Evolutionary conservation across 2,888 invertebrate genomes (phyloP), one percentile per base, ranked within the genome.

Genomic region (Bruchidius siliquastri): DNA sequence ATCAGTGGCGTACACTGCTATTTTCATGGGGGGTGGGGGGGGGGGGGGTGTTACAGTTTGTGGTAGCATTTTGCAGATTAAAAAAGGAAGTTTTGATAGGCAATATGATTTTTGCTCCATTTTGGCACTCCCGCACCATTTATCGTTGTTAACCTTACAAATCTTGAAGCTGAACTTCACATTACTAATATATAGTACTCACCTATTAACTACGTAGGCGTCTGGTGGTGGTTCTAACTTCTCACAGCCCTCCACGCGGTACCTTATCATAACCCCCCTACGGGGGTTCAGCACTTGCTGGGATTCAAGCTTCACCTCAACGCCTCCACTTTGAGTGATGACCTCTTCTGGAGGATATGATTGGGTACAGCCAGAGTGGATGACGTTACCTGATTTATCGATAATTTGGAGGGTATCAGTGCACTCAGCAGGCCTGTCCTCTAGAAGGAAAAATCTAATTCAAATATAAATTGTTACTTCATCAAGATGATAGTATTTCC

Each of bases 171-270:
- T n/a, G n/a, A n/a, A n/a, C n/a, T n/a, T n/a, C n/a, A n/a, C n/a
- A n/a, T 30, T 26, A 21, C 73, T 21, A 6, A 49, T 49, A 49
- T 49, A 1, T 18, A 13, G 49, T 13, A 49, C 88, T 80, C 91
- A 92, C 80, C 91, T 77, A 84, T 90, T 91, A 81, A 91, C 90
- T 20, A 93, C 84, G 83, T 92, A 92, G 70, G 92, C 93, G 85
- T 91, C 90, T 83, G 89, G 88, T 80, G 94, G 94, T 82, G 91
- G 87, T 81, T 87, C 81, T 49, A 90, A 87, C 32, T 91, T 90
- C 20, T 92, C 89, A 83, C 94, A 94, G 73, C 92, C 93, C 74
- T 92, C 85, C 82, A 91, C 93, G 67, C 82, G 81, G 77, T 83
- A 93, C 86, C 92, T 90, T 77, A 92, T 85, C 21, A 92, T 84